Conservation (phyloP, 1,140 invertebrate species). For the Drosophila mauritiana region DNA sequence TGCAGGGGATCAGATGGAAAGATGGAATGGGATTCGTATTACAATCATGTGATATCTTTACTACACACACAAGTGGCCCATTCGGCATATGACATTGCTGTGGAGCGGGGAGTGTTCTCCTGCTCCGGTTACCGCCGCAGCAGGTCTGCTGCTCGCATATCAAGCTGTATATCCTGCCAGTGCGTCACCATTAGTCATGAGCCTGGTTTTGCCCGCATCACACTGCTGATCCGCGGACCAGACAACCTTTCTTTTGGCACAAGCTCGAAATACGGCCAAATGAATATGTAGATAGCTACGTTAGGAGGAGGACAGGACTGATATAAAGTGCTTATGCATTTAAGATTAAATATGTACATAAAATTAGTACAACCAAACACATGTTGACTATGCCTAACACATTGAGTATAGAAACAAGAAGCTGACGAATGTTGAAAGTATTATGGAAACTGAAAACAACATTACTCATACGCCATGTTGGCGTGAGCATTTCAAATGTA, state of each 20-base stretch:
- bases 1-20: slow-evolving; percentile 85
- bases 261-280: too few species aligned
- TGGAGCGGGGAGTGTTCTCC: not conserved
- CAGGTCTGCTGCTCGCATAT: slow-evolving; percentile 2
- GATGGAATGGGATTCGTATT: slow-evolving; percentile 6
- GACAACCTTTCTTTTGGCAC: too few species aligned
- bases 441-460: not conserved
- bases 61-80: not conserved
- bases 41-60: not conserved
- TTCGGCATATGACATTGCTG: not conserved
- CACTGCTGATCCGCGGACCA: too few species aligned
- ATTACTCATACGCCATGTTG: slow-evolving; percentile 9
- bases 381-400: too few species aligned
- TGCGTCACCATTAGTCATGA: slow-evolving; percentile 30
- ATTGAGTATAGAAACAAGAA: not conserved
- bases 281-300: too few species aligned
- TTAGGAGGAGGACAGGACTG: too few species aligned
- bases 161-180: slow-evolving; percentile 17
- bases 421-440: not conserved
- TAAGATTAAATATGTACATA: too few species aligned
- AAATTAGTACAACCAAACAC: too few species aligned
- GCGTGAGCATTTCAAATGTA: not conserved
- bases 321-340: too few species aligned
- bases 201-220: not conserved
- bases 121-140: not conserved